These are phyloP conservation scores for Clinocottus analis DNA, from an alignment of 2,113 vertebrate genomes.

Conservation along the genomic window DNA sequence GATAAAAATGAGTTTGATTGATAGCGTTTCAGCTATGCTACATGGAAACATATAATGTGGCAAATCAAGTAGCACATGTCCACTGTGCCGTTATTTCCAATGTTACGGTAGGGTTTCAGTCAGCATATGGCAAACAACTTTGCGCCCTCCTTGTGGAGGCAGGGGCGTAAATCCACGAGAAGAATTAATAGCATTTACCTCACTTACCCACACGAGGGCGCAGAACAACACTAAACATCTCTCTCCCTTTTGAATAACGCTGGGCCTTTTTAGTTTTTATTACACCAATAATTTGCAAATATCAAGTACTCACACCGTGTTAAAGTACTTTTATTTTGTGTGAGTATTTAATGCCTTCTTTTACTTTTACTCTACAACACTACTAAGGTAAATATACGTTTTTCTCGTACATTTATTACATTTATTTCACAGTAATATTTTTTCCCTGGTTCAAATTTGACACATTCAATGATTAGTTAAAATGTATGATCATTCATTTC, in stretches of 20 bases:
- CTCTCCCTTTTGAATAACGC: background rate
- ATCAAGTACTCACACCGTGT: background rate
- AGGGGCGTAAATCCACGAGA: background rate
- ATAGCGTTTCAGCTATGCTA: background rate
- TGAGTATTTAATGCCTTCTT: background rate
- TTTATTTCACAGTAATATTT: background rate
- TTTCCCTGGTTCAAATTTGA: background rate
- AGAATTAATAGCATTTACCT: background rate
- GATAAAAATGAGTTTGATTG: background rate
- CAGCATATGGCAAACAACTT: constrained; percentile 7
- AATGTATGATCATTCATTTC: background rate
- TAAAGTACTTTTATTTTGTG: background rate
- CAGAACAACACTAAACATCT: background rate
- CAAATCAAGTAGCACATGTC: background rate
- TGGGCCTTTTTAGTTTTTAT: background rate
- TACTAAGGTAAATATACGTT: background rate
- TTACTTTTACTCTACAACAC: background rate
- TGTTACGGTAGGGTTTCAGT: background rate
- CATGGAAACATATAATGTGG: background rate
- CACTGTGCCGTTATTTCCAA: background rate
- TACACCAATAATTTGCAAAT: background rate
- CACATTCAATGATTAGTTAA: background rate
- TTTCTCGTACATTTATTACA: background rate
- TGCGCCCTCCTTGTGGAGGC: constrained; percentile 48
- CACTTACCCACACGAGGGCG: constrained; percentile 14